Evolutionary conservation across 53 echinoderm and acorn worm species (phyloP).

Genomic region (Actinopyga echinites): DNA sequence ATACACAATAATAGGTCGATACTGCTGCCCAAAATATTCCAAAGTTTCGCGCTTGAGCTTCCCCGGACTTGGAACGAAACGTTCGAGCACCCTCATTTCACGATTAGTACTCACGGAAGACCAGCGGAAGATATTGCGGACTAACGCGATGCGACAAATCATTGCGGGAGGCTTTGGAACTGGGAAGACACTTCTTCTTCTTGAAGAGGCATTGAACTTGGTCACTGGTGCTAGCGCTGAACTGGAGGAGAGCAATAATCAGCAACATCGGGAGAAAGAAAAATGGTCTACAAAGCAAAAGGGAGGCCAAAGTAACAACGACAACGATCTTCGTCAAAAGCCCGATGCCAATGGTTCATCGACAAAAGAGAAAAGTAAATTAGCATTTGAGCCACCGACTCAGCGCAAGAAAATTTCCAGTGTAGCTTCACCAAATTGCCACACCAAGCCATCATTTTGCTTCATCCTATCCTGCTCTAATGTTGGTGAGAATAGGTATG

Average conservation of each 20-base stretch:
- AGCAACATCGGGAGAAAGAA: too few relatives aligned
- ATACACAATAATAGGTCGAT: constrained; percentile 1
- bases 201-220: not conserved
- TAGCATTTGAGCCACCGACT: too few relatives aligned
- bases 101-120: not conserved
- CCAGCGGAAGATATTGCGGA: not conserved
- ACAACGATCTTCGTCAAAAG: too few relatives aligned
- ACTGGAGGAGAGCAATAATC: too few relatives aligned
- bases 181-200: constrained; percentile 2
- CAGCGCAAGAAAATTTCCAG: too few relatives aligned
- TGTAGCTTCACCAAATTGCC: too few relatives aligned
- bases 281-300: too few relatives aligned
- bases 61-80: not conserved
- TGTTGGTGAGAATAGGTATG: constrained; percentile 18
- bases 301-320: too few relatives aligned
- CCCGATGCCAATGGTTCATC: too few relatives aligned
- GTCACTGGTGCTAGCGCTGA: not conserved
- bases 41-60: not conserved
- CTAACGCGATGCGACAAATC: not conserved
- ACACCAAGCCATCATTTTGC: not conserved
- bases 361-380: too few relatives aligned
- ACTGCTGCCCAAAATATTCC: not conserved
- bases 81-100: not conserved
- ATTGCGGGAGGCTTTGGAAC: constrained; percentile 15
- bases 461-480: not conserved